phyloP scores from a whole-genome alignment of 2,888 invertebrate genomes.

The Drosophila putrida region DNA sequence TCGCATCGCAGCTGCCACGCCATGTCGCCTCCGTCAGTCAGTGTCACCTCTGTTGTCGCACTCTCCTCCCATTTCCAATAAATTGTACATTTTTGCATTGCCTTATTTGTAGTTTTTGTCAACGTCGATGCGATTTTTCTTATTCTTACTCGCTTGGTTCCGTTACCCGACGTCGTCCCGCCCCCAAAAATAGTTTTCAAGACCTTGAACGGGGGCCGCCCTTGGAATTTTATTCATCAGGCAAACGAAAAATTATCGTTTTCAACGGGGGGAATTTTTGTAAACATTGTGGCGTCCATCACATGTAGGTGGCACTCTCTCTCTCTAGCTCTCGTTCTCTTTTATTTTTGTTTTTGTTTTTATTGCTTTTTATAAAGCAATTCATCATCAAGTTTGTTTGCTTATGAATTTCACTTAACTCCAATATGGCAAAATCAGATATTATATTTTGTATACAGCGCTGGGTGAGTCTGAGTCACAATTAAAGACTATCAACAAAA shows the following conservation, averaged over 20 bases:
- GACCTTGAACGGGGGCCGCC: conserved; percentile 61
- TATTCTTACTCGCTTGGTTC: conserved; percentile 50
- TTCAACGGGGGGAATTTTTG: conserved; percentile 27
- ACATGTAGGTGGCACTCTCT: conserved; percentile 37
- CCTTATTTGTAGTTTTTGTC: conserved; percentile 79
- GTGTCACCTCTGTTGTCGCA: conserved; percentile 9
- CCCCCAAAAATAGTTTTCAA: conserved; percentile 71
- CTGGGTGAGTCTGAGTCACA: conserved; percentile 43
- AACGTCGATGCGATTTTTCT: conserved; percentile 50
- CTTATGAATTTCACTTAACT: conserved; percentile 48
- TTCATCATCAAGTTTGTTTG: conserved; percentile 51
- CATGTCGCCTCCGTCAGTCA: conserved; percentile 32
- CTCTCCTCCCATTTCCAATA: conserved; percentile 68
- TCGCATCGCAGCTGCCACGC: conserved; percentile 54
- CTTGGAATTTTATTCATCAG: conserved; percentile 66
- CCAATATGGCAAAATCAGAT: conserved; percentile 47
- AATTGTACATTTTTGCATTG: conserved; percentile 72
- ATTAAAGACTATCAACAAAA: conserved; percentile 12
- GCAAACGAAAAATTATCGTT: conserved; percentile 35
- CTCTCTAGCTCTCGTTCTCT: conserved; percentile 17
- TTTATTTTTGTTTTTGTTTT: conserved; percentile 10
- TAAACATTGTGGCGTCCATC: conserved; percentile 47
- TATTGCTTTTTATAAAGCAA: conserved; percentile 36
- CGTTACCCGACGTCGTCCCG: conserved; percentile 39
- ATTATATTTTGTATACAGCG: conserved; percentile 48